phyloP scores from a whole-genome alignment of 64 coral and sea anemone species.

The Montipora capricornis region DNA sequence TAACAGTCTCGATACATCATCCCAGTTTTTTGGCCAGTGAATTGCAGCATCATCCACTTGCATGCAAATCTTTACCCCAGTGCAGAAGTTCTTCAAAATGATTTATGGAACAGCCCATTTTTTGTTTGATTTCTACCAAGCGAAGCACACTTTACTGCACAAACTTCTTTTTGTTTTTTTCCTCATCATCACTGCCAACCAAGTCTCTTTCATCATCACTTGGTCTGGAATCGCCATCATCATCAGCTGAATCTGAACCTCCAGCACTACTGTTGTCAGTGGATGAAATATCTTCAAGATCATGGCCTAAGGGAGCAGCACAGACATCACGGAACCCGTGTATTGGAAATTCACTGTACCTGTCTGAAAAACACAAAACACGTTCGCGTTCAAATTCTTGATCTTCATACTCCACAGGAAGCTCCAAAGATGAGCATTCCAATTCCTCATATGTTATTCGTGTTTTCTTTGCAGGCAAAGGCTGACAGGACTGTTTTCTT shows the following conservation, averaged over 20 bases:
- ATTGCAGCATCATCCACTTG: conserved; percentile 31
- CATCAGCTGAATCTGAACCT: too few species aligned
- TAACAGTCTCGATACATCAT: conserved; percentile 16
- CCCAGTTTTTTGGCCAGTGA: conserved; percentile 77
- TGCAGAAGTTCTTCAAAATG: conserved; percentile 69
- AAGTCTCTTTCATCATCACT: conserved; percentile 27
- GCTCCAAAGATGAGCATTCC: neutral
- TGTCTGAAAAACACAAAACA: neutral
- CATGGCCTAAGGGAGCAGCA: neutral
- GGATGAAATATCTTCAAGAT: neutral
- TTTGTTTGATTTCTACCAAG: conserved; percentile 75
- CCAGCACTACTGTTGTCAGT: neutral
- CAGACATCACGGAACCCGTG: neutral
- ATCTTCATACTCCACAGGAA: conserved; percentile 10
- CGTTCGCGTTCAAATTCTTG: conserved; percentile 1
- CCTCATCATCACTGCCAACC: conserved; percentile 4
- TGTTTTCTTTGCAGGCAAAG: neutral
- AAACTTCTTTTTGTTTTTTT: conserved; percentile 44
- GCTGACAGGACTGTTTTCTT: neutral
- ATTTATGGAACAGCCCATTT: conserved; percentile 73
- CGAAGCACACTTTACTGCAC: conserved; percentile 63
- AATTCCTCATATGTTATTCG: neutral
- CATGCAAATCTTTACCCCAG: conserved; percentile 75
- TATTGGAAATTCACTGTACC: conserved; percentile 11
- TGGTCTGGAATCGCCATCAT: neutral